These are phyloP conservation scores for Cotesia typhae DNA, from an alignment of 1,140 invertebrate species.

Conservation along the genomic window DNA sequence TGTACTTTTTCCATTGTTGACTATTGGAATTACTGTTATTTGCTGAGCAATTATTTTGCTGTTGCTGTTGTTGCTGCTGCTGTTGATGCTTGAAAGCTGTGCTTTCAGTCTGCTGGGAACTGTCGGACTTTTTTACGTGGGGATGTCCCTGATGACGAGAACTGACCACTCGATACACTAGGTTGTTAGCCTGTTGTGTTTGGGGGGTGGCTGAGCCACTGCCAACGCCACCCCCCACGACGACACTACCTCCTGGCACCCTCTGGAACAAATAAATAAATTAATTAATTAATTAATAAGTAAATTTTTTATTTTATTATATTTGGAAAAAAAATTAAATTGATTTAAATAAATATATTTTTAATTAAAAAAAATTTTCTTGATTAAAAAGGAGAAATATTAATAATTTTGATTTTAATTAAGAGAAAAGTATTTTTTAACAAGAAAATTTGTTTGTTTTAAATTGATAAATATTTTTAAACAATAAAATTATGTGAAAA, in stretches of 20 bases:
- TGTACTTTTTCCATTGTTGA: slow-evolving; percentile 70
- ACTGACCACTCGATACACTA: slow-evolving; percentile 66
- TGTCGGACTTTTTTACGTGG: slow-evolving; percentile 69
- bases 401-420: too few species aligned
- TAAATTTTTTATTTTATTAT: neutral
- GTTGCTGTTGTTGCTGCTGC: slow-evolving; percentile 46
- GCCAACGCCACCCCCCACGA: slow-evolving; percentile 61
- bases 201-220: slow-evolving; percentile 61
- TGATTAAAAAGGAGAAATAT: too few species aligned
- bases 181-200: slow-evolving; percentile 57
- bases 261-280: slow-evolving; percentile 44
- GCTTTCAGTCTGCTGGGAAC: slow-evolving; percentile 69
- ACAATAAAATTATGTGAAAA: too few species aligned
- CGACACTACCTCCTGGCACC: slow-evolving; percentile 60
- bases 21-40: slow-evolving; percentile 64
- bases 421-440: too few species aligned
- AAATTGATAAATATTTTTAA: too few species aligned
- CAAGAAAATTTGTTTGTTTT: too few species aligned
- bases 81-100: slow-evolving; percentile 66
- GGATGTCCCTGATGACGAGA: slow-evolving; percentile 58
- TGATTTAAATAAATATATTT: too few species aligned
- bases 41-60: slow-evolving; percentile 45
- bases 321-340: neutral
- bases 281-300: neutral
- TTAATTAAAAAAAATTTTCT: too few species aligned